Percentiles rank a stretch among this genome's conserved stretches.
phyloP scores from a whole-genome alignment of 2,888 invertebrate species.

The Papilio gigon region DNA sequence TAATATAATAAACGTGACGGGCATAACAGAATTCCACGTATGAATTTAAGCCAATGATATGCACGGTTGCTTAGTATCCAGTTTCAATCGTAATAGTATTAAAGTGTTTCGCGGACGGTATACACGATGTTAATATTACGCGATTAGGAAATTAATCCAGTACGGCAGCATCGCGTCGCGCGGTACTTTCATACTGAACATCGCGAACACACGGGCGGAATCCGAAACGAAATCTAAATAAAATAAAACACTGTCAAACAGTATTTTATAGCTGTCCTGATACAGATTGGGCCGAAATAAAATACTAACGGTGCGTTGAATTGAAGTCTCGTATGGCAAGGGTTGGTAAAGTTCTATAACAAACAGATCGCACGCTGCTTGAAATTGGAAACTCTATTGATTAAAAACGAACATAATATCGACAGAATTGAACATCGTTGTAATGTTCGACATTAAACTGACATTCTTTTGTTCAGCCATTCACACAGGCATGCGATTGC shows the following conservation, averaged over 20 bases:
- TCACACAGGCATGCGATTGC: neutral
- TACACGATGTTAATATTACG: conserved; percentile 32
- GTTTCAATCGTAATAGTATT: conserved; percentile 25
- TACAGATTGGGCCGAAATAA: too few species aligned
- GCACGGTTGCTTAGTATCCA: neutral
- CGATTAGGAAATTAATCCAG: conserved; percentile 42
- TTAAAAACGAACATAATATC: too few species aligned
- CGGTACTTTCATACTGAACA: conserved; percentile 42
- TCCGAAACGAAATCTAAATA: neutral
- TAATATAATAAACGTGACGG: neutral
- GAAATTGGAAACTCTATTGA: too few species aligned
- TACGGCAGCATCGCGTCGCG: conserved; percentile 42
- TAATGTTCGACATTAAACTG: neutral
- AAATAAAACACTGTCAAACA: too few species aligned
- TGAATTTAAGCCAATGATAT: conserved; percentile 17
- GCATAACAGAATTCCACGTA: neutral
- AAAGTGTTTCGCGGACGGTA: conserved; percentile 26
- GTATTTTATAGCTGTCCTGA: too few species aligned
- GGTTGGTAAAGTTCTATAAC: neutral
- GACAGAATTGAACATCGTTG: neutral
- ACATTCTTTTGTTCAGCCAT: neutral
- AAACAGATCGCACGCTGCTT: neutral
- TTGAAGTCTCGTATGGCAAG: neutral
- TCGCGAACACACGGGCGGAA: neutral
- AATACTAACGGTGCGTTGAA: too few species aligned